These are phyloP conservation scores for Drosophila pandora DNA, from an alignment of 1,140 invertebrate species.

Conservation along the genomic window DNA sequence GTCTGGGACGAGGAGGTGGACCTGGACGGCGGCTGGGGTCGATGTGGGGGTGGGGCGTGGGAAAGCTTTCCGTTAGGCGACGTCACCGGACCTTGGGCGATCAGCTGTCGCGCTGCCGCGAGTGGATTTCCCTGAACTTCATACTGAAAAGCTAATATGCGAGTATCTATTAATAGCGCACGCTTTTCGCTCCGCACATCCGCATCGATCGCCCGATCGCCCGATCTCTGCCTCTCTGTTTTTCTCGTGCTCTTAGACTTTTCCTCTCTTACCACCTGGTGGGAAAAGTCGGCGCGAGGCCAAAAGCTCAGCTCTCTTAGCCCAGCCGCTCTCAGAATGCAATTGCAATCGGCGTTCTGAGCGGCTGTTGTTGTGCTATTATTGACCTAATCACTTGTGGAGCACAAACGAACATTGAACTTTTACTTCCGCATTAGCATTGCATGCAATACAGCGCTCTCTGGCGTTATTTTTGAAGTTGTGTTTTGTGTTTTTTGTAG, in stretches of 20 bases:
- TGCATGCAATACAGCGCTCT: conserved; percentile 26
- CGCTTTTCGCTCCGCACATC: conserved; percentile 36
- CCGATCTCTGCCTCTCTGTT: conserved; percentile 8
- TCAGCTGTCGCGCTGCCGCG: conserved; percentile 40
- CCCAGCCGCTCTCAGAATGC: conserved; percentile 31
- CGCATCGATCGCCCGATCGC: conserved; percentile 31
- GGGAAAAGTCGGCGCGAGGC: conserved; percentile 41
- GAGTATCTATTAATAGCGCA: conserved; percentile 65
- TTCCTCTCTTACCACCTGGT: conserved; percentile 48
- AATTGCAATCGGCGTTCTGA: conserved; percentile 26
- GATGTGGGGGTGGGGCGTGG: conserved; percentile 1
- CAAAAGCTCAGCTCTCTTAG: conserved; percentile 50
- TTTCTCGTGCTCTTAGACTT: conserved; percentile 29
- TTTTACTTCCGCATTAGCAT: conserved; percentile 83
- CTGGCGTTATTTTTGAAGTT: conserved; percentile 21
- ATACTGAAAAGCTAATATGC: conserved; percentile 65
- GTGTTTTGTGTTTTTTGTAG: neutral
- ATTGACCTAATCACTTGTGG: conserved; percentile 84
- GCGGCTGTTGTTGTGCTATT: conserved; percentile 70
- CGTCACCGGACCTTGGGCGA: conserved; percentile 66
- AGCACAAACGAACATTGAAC: conserved; percentile 84
- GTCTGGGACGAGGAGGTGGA: neutral
- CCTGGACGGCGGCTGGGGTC: neutral
- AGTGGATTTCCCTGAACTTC: conserved; percentile 81
- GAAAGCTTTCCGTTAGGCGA: conserved; percentile 74